Percentiles rank a stretch among this genome's conserved stretches.
These are phyloP conservation scores for Lycaon pictus DNA, from an alignment of 2,113 vertebrate species.

Conservation along the genomic window DNA sequence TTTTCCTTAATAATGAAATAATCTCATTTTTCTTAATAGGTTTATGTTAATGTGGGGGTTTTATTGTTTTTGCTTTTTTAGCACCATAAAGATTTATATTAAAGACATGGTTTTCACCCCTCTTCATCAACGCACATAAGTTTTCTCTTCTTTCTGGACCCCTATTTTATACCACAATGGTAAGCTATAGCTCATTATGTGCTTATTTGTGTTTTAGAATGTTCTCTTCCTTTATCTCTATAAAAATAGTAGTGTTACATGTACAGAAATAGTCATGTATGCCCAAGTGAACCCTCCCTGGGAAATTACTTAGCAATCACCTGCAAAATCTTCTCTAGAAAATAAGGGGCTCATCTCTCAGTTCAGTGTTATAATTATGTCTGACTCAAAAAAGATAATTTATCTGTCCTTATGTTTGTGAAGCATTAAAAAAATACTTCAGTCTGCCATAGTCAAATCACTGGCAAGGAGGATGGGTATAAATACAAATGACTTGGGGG, in stretches of 20 bases:
- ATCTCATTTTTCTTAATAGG: neutral
- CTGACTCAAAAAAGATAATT: neutral
- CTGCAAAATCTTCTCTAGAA: neutral
- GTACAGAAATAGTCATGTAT: neutral
- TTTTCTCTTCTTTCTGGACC: constrained; percentile 74
- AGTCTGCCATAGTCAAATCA: neutral
- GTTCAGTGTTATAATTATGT: neutral
- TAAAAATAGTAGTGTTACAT: neutral
- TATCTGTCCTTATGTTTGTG: neutral
- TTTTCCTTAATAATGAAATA: constrained; percentile 27
- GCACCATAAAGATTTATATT: constrained; percentile 50
- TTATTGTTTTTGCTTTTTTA: constrained; percentile 65
- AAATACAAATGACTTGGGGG: neutral
- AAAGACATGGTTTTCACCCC: constrained; percentile 77
- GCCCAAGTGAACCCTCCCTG: neutral
- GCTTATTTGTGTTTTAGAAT: constrained; percentile 38
- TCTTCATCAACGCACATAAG: constrained; percentile 57
- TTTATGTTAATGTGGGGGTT: neutral
- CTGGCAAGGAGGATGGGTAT: neutral
- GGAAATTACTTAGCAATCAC: neutral
- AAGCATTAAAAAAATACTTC: constrained; percentile 14
- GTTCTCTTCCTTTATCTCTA: neutral
- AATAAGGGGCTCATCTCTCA: neutral
- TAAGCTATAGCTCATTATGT: constrained; percentile 74
- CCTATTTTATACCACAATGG: constrained; percentile 83